These are phyloP conservation scores for Apamea epomidion DNA, from an alignment of 2,888 invertebrate genomes.

Conservation along the genomic window DNA sequence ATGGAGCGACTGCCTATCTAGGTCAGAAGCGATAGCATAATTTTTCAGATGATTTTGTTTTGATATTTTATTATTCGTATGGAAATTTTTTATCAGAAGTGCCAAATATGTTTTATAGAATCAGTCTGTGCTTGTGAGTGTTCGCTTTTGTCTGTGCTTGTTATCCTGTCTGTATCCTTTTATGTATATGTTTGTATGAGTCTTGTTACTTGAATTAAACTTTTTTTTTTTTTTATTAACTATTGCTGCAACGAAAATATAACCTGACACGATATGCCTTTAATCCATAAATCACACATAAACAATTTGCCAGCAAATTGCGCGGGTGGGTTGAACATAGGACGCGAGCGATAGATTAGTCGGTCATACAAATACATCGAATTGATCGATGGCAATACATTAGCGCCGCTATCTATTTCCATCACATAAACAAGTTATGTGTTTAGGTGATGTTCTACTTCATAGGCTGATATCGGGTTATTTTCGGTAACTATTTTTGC, in stretches of 20 bases:
- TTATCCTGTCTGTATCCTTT: too few species aligned
- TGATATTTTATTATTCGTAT: neutral
- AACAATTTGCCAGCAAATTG: conserved; percentile 54
- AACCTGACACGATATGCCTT: conserved; percentile 17
- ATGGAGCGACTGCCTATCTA: neutral
- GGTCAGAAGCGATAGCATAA: neutral
- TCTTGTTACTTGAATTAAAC: too few species aligned
- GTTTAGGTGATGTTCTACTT: conserved; percentile 35
- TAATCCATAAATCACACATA: conserved; percentile 51
- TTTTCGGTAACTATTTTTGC: neutral
- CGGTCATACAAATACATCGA: conserved; percentile 59
- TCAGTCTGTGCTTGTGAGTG: too few species aligned
- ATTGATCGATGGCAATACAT: conserved; percentile 68
- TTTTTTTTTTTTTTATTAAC: neutral
- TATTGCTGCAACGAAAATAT: conserved; percentile 3
- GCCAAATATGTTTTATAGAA: neutral
- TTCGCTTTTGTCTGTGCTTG: too few species aligned
- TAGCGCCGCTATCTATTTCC: conserved; percentile 57
- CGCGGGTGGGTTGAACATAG: conserved; percentile 41
- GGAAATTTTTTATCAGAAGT: neutral
- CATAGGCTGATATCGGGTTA: conserved; percentile 15
- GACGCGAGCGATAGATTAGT: conserved; percentile 52
- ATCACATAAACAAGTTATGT: conserved; percentile 54
- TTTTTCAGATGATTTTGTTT: neutral
- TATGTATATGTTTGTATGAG: too few species aligned